These are phyloP conservation scores for Chloroceryle amazona DNA, from an alignment of 2,797 vertebrate species.

Conservation along the genomic window DNA sequence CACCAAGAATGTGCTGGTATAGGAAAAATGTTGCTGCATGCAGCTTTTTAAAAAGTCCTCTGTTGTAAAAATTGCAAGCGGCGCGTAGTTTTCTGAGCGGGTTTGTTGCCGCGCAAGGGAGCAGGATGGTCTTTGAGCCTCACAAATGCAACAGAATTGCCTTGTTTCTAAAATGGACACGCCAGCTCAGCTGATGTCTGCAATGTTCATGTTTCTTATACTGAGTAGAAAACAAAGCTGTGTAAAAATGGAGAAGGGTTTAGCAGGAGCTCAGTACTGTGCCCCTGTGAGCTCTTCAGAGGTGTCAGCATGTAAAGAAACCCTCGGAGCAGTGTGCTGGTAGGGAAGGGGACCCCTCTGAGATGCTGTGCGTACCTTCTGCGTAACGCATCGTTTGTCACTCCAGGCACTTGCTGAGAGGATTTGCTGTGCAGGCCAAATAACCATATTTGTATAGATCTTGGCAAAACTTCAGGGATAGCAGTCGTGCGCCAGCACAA, in stretches of 20 bases:
- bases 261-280: background rate
- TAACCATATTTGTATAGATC: background rate
- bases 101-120: conserved; percentile 12
- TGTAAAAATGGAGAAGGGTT: background rate
- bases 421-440: background rate
- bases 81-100: background rate
- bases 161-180: background rate
- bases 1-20: conserved; percentile 20
- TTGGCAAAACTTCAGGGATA: conserved; percentile 10
- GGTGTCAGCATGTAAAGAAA: background rate
- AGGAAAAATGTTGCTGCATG: conserved; percentile 51
- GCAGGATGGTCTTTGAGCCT: conserved; percentile 2
- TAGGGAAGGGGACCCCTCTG: background rate
- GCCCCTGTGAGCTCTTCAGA: background rate
- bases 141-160: background rate
- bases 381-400: background rate
- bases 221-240: background rate
- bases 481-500: background rate
- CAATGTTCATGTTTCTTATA: background rate
- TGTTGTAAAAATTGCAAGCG: conserved; percentile 35
- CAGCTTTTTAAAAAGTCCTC: conserved; percentile 42
- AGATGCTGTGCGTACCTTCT: background rate
- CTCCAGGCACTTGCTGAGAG: background rate
- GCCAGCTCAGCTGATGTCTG: background rate
- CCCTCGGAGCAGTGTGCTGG: background rate